These are phyloP conservation scores for Gymnogyps californianus DNA, from an alignment of 2,113 vertebrate genomes.

Conservation along the genomic window DNA sequence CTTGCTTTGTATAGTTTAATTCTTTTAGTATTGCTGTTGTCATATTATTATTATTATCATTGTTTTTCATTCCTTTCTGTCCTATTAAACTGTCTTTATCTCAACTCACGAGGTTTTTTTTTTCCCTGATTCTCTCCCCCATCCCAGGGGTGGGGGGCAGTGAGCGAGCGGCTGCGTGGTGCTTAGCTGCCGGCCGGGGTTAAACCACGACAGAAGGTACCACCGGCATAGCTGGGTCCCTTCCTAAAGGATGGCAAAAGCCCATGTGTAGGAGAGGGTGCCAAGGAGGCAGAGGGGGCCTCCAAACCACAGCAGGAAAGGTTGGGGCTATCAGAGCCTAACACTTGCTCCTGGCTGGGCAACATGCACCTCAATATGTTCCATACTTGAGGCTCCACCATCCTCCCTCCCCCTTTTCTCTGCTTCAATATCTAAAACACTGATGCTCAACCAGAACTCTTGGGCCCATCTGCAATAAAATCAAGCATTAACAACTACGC, in stretches of 20 bases:
- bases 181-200: too few relatives aligned
- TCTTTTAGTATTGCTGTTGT: too few relatives aligned
- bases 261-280: rapidly evolving
- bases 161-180: too few relatives aligned
- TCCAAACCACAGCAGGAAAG: background rate
- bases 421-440: background rate
- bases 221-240: background rate
- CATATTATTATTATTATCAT: too few relatives aligned
- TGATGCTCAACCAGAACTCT: background rate
- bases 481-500: background rate
- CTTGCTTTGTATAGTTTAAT: too few relatives aligned
- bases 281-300: background rate
- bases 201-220: too few relatives aligned
- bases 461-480: background rate
- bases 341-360: background rate
- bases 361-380: rapidly evolving
- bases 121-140: too few relatives aligned
- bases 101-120: too few relatives aligned
- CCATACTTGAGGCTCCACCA: background rate
- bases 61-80: too few relatives aligned
- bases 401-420: background rate
- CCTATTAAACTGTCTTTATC: too few relatives aligned
- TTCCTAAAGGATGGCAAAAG: background rate
- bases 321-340: background rate
- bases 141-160: too few relatives aligned